Base-by-base conservation (phyloP, 2,797 vertebrate genomes). In the Bovichtus diacanthus region DNA sequence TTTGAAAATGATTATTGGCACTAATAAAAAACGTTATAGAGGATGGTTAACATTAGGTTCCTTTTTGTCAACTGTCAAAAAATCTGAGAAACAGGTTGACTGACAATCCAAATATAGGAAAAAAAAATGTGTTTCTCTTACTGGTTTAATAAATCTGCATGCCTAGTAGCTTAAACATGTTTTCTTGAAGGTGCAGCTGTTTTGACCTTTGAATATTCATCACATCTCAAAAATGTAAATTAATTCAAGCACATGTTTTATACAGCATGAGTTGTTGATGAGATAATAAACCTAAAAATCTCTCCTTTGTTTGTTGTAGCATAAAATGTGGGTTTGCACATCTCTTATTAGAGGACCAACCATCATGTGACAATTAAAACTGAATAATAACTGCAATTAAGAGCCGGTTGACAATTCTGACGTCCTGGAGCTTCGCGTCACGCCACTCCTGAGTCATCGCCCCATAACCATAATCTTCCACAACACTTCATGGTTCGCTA, bases 341-440 rank as follows among this genome's bases (percentile, higher is more conserved):
- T 88, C 82, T 79, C 68, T 84, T 73, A 85, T 84, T 85, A 79
- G 84, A 86, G 72, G 82, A 78, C 81, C 41, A 80, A 84, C 85
- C 72, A 84, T 94, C 89, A 93, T 92, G 91, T 91, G 81, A 88
- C 93, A 92, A 91, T 93, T 92, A 90, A 93, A 95, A 93, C 85
- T 76, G 88, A 94, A 93, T 94, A 93, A 95, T 95, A 93, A 95
- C 94, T 91, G 91, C 93, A 94, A 95, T 96, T 96, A 95, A 84
- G 76, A 78, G 60, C 73, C 55, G 19, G 65, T 86, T 90, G 87
- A 93, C 85, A 90, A 88, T 92, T 91, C 90, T 94, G 92, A 94
- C 74, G 61, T 81, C 82, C 87, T 83, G 81, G 85, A 86, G 90
- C 73, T 83, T 88, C 89, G 87, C 69, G 83, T 93, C 94, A 95